These are phyloP conservation scores for Caenorhabditis remanei DNA, from an alignment of 1,140 invertebrate genomes.

Conservation along the genomic window DNA sequence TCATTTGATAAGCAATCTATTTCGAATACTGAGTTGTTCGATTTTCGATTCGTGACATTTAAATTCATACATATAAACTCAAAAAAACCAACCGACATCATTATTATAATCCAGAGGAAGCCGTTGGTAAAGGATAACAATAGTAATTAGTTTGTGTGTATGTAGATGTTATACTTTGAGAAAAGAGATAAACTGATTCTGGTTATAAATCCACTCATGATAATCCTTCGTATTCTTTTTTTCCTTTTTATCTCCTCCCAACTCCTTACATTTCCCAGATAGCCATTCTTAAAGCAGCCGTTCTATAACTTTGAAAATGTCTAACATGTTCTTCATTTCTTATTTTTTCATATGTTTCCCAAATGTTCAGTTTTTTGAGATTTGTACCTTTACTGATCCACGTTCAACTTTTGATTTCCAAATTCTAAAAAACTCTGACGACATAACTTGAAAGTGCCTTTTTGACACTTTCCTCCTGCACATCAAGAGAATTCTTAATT, in stretches of 20 bases:
- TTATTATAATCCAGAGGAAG: constrained; percentile 15
- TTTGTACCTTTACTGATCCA: background rate
- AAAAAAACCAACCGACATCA: constrained; percentile 4
- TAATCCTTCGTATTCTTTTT: background rate
- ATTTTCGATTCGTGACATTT: background rate
- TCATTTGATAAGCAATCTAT: no score
- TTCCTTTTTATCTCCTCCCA: background rate
- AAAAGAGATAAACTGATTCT: constrained; percentile 15
- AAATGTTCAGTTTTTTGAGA: background rate
- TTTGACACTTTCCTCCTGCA: constrained; percentile 22
- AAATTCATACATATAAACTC: background rate
- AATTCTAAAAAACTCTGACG: background rate
- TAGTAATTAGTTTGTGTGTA: constrained; percentile 20
- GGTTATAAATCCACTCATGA: constrained; percentile 2
- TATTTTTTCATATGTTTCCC: background rate
- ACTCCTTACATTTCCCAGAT: constrained; percentile 8
- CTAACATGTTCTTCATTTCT: background rate
- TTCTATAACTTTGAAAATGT: background rate
- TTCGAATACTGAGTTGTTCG: background rate
- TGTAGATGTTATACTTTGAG: constrained; percentile 27
- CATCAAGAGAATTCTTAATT: constrained; percentile 47
- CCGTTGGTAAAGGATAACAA: constrained; percentile 23
- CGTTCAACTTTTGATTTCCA: constrained; percentile 16
- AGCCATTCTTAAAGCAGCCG: background rate
- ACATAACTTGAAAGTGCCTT: constrained; percentile 14